Base-by-base conservation (phyloP, 2,797 vertebrate genomes). In the Podarcis siculus region DNA sequence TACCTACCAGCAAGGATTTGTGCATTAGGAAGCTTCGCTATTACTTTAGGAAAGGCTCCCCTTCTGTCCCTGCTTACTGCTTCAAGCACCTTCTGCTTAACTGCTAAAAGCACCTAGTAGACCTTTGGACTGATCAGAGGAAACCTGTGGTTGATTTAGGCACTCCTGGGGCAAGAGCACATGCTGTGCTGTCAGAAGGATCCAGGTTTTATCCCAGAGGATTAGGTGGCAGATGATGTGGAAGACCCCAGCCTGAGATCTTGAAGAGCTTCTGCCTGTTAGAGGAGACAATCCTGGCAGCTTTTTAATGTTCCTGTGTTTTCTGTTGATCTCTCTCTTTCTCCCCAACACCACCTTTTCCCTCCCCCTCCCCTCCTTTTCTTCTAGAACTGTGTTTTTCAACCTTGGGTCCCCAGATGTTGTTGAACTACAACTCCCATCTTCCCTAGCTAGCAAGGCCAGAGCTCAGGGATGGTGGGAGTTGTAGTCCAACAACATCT, bases 1-100 rank as follows among this genome's bases (percentile, higher is more conserved):
- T 77, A 82, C 17, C 83, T 87, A 32, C 42, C 77, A 64, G 37
- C 61, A 87, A 84, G 39, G 27, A 73, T 86, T 73, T 80, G 61
- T 35, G 49, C n/a, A 42, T 71, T 35, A 67, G 30, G n/a, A 30
- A 6, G 23, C 45, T n/a, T 58, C 1, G 9, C 15, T 75, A 81
- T 79, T 10, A 39, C 42, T 42, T 8, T 0, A 3, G 32, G 66
- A 45, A 8, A 17, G 39, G 0, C 2, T 81, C 19, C 69, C 25
- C 49, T 42, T 69, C 67, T 69, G 27, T 42, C 45, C 4, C 45
- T 25, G 19, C 5, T 72, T 35, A 2, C 58, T 27, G 13, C 71
- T 78, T 82, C 79, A 61, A 58, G 35, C 49, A 13, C 30, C 5
- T 55, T 55, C 45, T 25, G 19, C 5, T 72, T 35, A 19, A 2